These are phyloP conservation scores for Phyllopteryx taeniolatus DNA, from an alignment of 2,113 vertebrate genomes.

Conservation along the genomic window DNA sequence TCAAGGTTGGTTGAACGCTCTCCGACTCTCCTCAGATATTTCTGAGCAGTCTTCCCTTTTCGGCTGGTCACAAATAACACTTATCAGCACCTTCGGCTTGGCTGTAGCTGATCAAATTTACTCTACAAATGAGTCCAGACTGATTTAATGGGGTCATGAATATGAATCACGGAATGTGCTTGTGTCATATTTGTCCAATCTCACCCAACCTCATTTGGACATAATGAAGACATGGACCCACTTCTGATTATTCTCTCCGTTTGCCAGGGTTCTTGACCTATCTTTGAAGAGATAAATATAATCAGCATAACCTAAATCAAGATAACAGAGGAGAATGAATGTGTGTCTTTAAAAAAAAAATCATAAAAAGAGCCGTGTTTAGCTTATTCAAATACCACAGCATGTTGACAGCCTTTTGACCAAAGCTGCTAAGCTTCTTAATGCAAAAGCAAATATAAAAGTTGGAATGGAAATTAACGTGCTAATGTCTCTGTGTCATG, in stretches of 20 bases:
- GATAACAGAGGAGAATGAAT: constrained; percentile 42
- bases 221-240: constrained; percentile 69
- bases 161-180: constrained; percentile 64
- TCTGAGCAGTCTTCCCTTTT: constrained; percentile 27
- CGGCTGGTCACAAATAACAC: constrained; percentile 51
- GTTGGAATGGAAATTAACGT: background rate
- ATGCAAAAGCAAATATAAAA: background rate
- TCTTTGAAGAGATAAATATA: constrained; percentile 57
- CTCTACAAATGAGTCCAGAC: constrained; percentile 83
- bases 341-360: constrained; percentile 22
- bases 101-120: constrained; percentile 80
- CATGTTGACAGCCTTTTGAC: background rate
- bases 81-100: constrained; percentile 64
- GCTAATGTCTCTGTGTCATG: background rate
- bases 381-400: background rate
- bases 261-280: constrained; percentile 63
- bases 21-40: constrained; percentile 47
- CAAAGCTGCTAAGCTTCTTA: background rate
- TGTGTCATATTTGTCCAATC: constrained; percentile 69
- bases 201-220: constrained; percentile 70
- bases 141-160: constrained; percentile 83
- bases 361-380: background rate
- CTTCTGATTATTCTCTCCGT: constrained; percentile 59
- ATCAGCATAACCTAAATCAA: constrained; percentile 49
- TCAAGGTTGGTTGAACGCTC: constrained; percentile 91